Base-by-base conservation (phyloP, 2,888 invertebrate genomes). In the Reticulitermes lucifugus region DNA sequence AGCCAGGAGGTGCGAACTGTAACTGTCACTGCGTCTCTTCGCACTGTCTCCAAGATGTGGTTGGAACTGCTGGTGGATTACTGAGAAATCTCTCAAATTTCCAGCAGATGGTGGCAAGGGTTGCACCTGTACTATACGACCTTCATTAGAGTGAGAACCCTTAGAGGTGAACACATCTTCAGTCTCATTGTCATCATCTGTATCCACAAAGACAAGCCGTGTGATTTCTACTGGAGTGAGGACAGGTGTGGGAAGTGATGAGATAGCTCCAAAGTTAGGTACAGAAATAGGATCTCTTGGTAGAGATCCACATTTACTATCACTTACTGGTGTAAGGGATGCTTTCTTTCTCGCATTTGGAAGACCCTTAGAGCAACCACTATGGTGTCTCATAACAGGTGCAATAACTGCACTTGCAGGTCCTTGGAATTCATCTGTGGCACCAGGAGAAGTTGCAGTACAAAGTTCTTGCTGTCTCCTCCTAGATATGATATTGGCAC, bases 281-380 rank as follows among this genome's bases (percentile, higher is more conserved):
- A 95, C 95, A 6, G 95, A 96, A 80, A 94, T 93, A 0, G 95
- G 95, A 88, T 95, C 95, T 83, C 95, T 92, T 0, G 94, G 91
- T 90, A 95, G 91, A 85, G 73, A 29, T 60, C 79, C 86, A 35
- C 71, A 73, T 59, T 46, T 85, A 70, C 86, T 87, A 43, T 84
- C 84, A 60, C 83, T 85, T 79, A 77, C 85, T 46, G 88, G 83
- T 21, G 86, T 85, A 80, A 89, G 88, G 84, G 88, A 88, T 22
- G 29, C 79, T 18, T 65, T 84, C 29, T 60, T 80, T 51, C 60
- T 60, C 55, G 18, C 60, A 80, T 35, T 80, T 80, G 55, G 80
- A 80, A 80, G 59, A 80, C 59, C 80, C 22, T 80, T 80, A 46
- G 83, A n/a, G 25, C 83, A 83, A 4, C 80, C 80, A 83, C 71